Base-by-base conservation (phyloP, 2,113 vertebrate species). In the Toxostoma redivivum region DNA sequence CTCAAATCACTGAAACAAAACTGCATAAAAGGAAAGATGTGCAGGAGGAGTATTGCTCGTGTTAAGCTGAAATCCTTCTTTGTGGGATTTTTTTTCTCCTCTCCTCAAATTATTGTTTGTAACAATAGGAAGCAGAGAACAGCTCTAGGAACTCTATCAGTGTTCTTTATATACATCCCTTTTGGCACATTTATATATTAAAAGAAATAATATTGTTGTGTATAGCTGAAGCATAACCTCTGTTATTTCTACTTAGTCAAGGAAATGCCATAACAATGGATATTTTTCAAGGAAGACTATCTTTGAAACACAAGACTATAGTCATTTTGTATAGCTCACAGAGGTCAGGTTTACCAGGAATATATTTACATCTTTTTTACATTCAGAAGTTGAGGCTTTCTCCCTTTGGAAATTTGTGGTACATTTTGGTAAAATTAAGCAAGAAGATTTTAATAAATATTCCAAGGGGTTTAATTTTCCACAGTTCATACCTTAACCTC, bases 1-100 rank as follows among this genome's bases (percentile, higher is more conserved):
- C 97, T 98, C 97, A 96, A 97, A 97, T 98, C 97, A 95, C 97
- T 97, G 98, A 98, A 97, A 98, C 98, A 98, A 98, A 98, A 98
- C 97, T 95, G 92, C 97, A 97, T 91, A 90, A 94, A 95, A 97
- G 96, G 95, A 91, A 96, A 97, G 97, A 98, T 95, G 97, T 95
- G 96, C 95, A 92, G 94, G 81, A 82, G 88, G 90, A 91, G 94
- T 90, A 92, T 91, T 97, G 97, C 96, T 97, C 33, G 76, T 67
- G 77, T 92, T 95, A 91, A 97, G 95, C 93, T 95, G 94, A 96
- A 97, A 96, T 97, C 96, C 91, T 94, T 95, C 95, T 85, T 94
- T 74, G 96, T 94, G 93, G 97, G 94, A 81, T 96, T 96, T 95
- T 96, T 94, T 95, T 93, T 50, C 58, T 89, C 66, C 70, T 86